Base-by-base conservation (phyloP, 64 coral and sea anemone species). In the Pocillopora damicornis region DNA sequence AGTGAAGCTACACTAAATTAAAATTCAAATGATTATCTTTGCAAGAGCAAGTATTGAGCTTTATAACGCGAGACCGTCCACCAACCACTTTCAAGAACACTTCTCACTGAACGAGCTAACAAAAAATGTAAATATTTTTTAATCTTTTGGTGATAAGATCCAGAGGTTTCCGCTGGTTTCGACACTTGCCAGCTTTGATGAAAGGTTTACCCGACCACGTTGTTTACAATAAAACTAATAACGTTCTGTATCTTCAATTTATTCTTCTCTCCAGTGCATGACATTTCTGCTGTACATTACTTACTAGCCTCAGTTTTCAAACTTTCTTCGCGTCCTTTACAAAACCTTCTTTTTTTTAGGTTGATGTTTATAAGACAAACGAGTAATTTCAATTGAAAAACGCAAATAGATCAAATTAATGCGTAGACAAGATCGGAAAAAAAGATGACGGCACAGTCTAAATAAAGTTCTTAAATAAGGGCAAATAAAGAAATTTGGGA, bases 401-500 rank as follows among this genome's bases (percentile, higher is more conserved):
- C 14, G 23, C 57, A 45, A 77, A 77, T 45, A 77, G 63, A 63
- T 63, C 35, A 63, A 63, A 81, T 36, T 63, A 58, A 72, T 20
- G 81, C 65, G 20, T 60, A 57, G 81, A 66, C 35, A 83, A 71
- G 35, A 42, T 83, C 80, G 22, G 75, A 9, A 36, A 85, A 26
- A 72, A 56, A 26, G 79, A 13, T 4, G 18, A 56, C 12, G 37
- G 13, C 1, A 18, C 75, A 23, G 18, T 15, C n/a, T 25, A 72
- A 85, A 58, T 58, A 58, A 22, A 22, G 37, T 66, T 20, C 81
- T 85, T 42, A 58, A 79, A 71, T 57, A 16, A 36, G 37, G 58
- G 63, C 81, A 85, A 85, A 85, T 58, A 72, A 58, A 67, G 80
- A 51, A 63, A 72, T 85, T 73, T 15, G 18, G 64, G 81, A 2